Percentiles rank a stretch among this genome's conserved stretches.
Conservation (phyloP, 2,797 vertebrate genomes). For the Sus cebifrons region DNA sequence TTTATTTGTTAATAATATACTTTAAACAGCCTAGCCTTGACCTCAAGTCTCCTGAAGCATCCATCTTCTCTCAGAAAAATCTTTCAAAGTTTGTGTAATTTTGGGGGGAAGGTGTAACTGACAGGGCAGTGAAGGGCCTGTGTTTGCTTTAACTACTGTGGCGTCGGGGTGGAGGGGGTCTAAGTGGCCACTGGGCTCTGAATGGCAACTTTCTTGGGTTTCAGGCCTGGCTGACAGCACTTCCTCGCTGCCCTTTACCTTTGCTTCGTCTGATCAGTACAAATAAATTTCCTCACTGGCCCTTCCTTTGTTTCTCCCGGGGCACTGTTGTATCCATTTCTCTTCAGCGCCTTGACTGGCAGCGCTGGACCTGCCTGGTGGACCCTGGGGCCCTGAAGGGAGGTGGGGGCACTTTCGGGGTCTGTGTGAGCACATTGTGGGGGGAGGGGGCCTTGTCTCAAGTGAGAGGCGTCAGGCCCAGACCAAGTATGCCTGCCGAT, state of each 20-base stretch:
- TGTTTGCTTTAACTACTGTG: conserved; percentile 93
- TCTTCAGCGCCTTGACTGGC: neutral
- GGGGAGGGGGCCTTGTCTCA: neutral
- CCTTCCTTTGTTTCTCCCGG: conserved; percentile 84
- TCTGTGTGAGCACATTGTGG: neutral
- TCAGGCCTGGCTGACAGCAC: conserved; percentile 90
- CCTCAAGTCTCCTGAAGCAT: conserved; percentile 92
- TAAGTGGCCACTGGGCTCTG: conserved; percentile 90
- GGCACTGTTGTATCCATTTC: conserved; percentile 37
- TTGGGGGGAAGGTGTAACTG: conserved; percentile 92
- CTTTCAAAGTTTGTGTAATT: conserved; percentile 92
- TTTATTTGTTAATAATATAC: conserved; percentile 94
- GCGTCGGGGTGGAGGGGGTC: conserved; percentile 90
- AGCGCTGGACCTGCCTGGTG: conserved; percentile 66
- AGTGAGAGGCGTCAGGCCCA: neutral
- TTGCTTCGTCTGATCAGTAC: conserved; percentile 88
- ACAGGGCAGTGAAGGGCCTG: conserved; percentile 92
- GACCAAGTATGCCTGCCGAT: neutral
- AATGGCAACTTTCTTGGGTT: conserved; percentile 90
- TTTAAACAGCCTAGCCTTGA: conserved; percentile 92
- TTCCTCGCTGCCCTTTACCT: conserved; percentile 89
- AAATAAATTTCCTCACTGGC: conserved; percentile 88
- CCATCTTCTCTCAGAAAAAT: conserved; percentile 92
- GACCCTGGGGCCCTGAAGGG: conserved; percentile 50
- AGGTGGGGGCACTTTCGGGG: neutral